Percentiles rank a stretch among this genome's conserved stretches.
Evolutionary conservation across 2,888 invertebrate species (phyloP).

Genomic region (Iphiclides podalirius): DNA sequence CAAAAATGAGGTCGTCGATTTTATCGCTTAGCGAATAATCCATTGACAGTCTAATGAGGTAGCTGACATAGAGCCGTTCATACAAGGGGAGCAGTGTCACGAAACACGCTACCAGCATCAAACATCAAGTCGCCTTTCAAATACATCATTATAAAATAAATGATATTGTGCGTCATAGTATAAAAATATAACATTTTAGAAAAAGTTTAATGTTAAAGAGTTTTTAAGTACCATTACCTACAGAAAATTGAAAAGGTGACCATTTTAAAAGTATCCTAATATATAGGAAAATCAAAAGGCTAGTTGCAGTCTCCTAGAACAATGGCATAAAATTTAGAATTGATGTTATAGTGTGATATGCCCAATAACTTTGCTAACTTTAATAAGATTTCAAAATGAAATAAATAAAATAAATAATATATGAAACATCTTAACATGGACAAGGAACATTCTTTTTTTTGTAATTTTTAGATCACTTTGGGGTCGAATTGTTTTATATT

Average conservation of each 20-base stretch:
- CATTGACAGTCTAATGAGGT: conserved; percentile 23
- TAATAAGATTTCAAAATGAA: conserved; percentile 5
- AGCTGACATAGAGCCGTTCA: conserved; percentile 23
- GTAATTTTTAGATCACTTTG: conserved; percentile 12
- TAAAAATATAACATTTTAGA: conserved; percentile 25
- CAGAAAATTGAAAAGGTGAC: conserved; percentile 11
- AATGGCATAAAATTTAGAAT: conserved; percentile 12
- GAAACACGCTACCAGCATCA: conserved; percentile 19
- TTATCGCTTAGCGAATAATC: conserved; percentile 22
- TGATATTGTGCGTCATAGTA: conserved; percentile 23
- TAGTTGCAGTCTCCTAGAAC: conserved; percentile 22
- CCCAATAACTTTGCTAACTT: conserved; percentile 13
- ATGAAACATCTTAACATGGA: conserved; percentile 12
- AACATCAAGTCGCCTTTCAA: conserved; percentile 19
- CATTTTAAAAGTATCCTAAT: conserved; percentile 13
- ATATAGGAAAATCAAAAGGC: conserved; percentile 19
- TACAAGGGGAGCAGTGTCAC: conserved; percentile 10
- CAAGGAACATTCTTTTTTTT: conserved; percentile 18
- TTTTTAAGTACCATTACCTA: conserved; percentile 23
- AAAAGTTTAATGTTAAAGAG: conserved; percentile 13
- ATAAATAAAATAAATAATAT: conserved; percentile 24
- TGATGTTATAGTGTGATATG: neutral
- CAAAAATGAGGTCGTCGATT: conserved; percentile 9
- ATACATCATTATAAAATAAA: conserved; percentile 16
- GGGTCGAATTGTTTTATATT: conserved; percentile 15